These are phyloP conservation scores for Danio jaintianensis DNA, from an alignment of 2,797 vertebrate genomes.

Conservation along the genomic window DNA sequence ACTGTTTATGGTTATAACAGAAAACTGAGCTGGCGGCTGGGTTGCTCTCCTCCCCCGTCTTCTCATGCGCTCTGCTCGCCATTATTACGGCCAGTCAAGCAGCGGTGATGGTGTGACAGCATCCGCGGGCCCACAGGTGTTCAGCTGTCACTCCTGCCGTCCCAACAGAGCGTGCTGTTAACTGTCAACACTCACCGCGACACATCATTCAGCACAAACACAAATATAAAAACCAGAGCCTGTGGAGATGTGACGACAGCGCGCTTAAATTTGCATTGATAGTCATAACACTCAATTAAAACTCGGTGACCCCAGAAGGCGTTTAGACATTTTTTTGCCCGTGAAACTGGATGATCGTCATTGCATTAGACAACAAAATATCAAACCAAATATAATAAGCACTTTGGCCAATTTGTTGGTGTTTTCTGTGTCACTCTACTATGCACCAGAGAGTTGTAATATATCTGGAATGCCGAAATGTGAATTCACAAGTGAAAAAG, in stretches of 20 bases:
- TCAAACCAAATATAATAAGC: not conserved
- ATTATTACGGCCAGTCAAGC: constrained; percentile 33
- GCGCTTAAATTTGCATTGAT: constrained; percentile 21
- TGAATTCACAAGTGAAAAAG: not conserved
- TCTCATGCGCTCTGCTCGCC: constrained; percentile 9
- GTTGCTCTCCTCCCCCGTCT: constrained; percentile 28
- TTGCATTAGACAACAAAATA: not conserved
- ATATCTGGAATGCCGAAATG: not conserved
- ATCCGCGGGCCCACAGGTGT: constrained; percentile 37
- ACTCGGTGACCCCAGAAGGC: not conserved
- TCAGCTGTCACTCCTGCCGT: constrained; percentile 34
- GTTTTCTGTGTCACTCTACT: not conserved
- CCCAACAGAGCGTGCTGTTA: constrained; percentile 35
- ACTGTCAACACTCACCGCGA: constrained; percentile 42
- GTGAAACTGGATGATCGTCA: not conserved
- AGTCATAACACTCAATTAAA: constrained; percentile 12
- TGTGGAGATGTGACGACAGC: constrained; percentile 23
- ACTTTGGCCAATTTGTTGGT: not conserved
- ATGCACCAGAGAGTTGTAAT: not conserved
- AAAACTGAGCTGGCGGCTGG: not conserved
- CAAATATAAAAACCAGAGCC: constrained; percentile 17
- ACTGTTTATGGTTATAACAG: constrained; percentile 74
- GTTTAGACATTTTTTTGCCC: not conserved
- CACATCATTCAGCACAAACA: constrained; percentile 39
- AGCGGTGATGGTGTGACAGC: constrained; percentile 35